phyloP scores from a whole-genome alignment of 1,140 invertebrate genomes.

The Bombus fervidus region DNA sequence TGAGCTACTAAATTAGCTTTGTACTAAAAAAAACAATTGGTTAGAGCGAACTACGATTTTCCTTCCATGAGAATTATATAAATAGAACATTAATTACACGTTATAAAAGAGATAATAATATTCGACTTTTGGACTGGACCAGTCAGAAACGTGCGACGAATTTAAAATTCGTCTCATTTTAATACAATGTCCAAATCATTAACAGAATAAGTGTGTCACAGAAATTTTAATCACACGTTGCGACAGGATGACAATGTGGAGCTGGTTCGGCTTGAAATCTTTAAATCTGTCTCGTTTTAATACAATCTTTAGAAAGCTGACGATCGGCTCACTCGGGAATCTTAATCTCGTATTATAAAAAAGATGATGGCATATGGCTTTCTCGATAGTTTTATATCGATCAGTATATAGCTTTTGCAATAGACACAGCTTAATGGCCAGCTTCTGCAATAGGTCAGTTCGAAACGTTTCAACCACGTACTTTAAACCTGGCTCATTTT shows the following conservation, averaged over 20 bases:
- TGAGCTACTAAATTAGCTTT: too few relatives aligned
- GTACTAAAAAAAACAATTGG: too few relatives aligned
- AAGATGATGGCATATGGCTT: not conserved
- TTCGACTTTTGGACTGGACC: not conserved
- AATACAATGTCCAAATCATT: conserved; percentile 30
- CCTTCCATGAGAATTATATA: too few relatives aligned
- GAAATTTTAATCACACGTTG: conserved; percentile 15
- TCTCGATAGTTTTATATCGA: not conserved
- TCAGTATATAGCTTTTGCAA: not conserved
- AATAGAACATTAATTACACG: too few relatives aligned
- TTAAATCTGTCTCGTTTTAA: not conserved
- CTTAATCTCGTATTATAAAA: not conserved
- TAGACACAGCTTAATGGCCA: not conserved
- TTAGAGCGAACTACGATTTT: too few relatives aligned
- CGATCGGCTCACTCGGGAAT: not conserved
- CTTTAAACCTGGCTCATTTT: conserved; percentile 6
- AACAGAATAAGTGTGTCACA: conserved; percentile 32
- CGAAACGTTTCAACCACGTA: not conserved
- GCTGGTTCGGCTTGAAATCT: not conserved
- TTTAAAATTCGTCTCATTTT: conserved; percentile 14
- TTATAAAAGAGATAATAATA: not conserved
- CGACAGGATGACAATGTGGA: conserved; percentile 8
- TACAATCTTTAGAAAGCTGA: conserved; percentile 6
- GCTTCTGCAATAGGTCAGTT: conserved; percentile 24
- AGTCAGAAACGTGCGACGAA: not conserved